Percentiles rank a stretch among this genome's conserved stretches.
These are phyloP conservation scores for Phrynocephalus guinanensis DNA, from an alignment of 2,797 vertebrate species.

Conservation along the genomic window DNA sequence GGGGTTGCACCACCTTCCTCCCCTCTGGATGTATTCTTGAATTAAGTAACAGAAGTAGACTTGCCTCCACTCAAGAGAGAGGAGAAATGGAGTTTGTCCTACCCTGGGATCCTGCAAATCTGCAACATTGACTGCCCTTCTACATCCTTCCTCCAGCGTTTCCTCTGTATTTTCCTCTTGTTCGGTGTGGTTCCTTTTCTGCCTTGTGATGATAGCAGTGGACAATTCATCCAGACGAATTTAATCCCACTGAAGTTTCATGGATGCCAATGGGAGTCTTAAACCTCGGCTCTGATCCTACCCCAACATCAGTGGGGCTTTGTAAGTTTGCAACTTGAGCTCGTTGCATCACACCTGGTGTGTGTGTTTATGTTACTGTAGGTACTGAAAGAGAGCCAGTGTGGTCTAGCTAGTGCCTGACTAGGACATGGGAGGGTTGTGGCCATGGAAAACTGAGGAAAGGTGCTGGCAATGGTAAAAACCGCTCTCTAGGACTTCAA, in stretches of 20 bases:
- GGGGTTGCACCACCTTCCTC: not conserved
- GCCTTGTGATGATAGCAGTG: not conserved
- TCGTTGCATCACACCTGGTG: not conserved
- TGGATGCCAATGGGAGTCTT: not conserved
- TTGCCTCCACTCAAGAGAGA: too few relatives aligned
- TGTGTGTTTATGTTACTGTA: not conserved
- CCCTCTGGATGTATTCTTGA: not conserved
- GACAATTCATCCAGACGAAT: too few relatives aligned
- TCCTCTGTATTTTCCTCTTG: not conserved
- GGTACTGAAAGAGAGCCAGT: accelerated
- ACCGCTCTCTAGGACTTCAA: not conserved
- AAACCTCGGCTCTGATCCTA: not conserved
- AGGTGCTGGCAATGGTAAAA: not conserved
- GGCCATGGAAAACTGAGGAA: too few relatives aligned
- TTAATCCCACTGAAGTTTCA: not conserved
- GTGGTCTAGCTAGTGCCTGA: not conserved
- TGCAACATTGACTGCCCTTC: not conserved
- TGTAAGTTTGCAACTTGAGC: not conserved
- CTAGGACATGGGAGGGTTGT: too few relatives aligned
- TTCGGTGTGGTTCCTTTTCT: not conserved
- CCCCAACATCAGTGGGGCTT: not conserved
- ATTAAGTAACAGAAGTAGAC: not conserved
- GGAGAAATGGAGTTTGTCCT: not conserved
- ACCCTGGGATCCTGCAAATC: not conserved
- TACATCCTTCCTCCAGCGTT: not conserved